A percentile compares a stretch with the other conserved stretches of the same genome.
Evolutionary conservation across 2,113 vertebrate species (phyloP).

Genomic region (Rhynchomys soricoides): DNA sequence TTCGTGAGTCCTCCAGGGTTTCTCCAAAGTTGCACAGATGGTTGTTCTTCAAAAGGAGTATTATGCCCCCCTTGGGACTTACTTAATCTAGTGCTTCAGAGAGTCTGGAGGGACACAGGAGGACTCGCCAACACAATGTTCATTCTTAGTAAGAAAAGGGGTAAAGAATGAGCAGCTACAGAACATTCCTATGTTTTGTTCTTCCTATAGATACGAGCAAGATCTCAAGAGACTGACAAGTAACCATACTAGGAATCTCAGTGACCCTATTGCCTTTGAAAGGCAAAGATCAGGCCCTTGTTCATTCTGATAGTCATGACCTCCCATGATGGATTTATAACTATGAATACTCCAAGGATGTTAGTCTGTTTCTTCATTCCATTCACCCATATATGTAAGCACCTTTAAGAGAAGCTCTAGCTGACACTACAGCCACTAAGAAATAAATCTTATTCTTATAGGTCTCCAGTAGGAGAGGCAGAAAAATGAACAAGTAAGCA

Average conservation of each 20-base stretch:
- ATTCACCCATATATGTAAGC: neutral
- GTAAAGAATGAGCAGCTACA: neutral
- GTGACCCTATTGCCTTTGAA: neutral
- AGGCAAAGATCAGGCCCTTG: neutral
- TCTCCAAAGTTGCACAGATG: neutral
- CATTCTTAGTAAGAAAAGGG: constrained; percentile 28
- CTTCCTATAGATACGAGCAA: neutral
- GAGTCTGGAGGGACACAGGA: neutral
- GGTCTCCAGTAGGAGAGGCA: neutral
- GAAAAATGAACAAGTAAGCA: neutral
- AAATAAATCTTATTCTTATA: neutral
- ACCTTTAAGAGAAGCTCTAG: accelerated
- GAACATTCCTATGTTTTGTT: neutral
- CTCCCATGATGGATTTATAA: no score
- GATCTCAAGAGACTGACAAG: neutral
- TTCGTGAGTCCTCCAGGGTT: constrained; percentile 49
- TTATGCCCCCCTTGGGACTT: neutral
- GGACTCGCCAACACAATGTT: constrained; percentile 9
- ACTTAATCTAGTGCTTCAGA: constrained; percentile 51
- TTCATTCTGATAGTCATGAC: neutral
- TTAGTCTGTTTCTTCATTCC: neutral
- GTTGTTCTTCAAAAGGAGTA: constrained; percentile 59
- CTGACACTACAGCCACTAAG: neutral
- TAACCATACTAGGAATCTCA: neutral
- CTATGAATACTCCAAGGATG: neutral